Percentiles rank a stretch among this genome's conserved stretches.
Conservation (phyloP, 1,140 invertebrate species). For the Oreohelix idahoensis region DNA sequence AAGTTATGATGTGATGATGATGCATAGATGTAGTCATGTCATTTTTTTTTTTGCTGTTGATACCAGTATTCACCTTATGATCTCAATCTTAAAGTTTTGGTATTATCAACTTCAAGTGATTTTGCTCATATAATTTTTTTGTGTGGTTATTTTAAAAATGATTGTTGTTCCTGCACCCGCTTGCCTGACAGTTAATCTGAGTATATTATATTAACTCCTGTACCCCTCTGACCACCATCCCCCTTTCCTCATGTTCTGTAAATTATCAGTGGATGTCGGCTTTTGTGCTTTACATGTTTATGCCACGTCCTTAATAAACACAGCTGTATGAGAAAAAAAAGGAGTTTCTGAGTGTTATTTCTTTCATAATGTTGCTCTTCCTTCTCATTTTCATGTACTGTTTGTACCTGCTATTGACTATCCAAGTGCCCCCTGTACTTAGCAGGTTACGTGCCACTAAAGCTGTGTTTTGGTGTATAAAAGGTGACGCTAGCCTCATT, state of each 20-base stretch:
- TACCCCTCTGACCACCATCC: neutral
- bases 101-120: no score
- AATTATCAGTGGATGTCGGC: neutral
- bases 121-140: neutral
- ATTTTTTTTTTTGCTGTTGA: no score
- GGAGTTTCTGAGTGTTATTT: neutral
- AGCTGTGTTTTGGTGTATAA: no score
- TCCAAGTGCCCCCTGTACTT: no score
- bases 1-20: no score
- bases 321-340: neutral
- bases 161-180: neutral
- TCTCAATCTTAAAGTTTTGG: no score
- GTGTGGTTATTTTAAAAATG: neutral
- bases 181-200: neutral
- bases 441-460: no score
- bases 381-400: no score
- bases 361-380: neutral
- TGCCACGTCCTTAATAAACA: constrained; percentile 3
- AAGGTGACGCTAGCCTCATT: no score
- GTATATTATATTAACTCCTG: neutral
- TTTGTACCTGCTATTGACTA: no score
- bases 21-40: no score
- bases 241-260: neutral
- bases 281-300: neutral
- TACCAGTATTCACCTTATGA: no score